A percentile compares a stretch with the other conserved stretches of the same genome.
These are phyloP conservation scores for Enteromius anoplus DNA, from an alignment of 2,797 vertebrate genomes.

Conservation along the genomic window DNA sequence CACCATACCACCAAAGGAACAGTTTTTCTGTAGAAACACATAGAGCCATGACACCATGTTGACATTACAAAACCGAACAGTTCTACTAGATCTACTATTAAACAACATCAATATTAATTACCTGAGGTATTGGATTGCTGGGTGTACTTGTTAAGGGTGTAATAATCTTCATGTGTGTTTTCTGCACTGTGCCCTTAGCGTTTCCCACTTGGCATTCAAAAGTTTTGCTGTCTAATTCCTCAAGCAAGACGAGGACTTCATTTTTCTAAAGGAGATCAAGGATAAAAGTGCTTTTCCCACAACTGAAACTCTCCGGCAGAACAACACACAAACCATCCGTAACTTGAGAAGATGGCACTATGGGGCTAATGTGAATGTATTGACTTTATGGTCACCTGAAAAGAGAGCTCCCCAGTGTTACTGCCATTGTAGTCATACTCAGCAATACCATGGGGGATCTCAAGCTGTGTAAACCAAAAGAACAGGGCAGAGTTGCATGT, in stretches of 20 bases:
- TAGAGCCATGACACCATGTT: not conserved
- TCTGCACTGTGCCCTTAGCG: conserved; percentile 72
- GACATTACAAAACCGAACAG: not conserved
- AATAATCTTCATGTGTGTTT: conserved; percentile 82
- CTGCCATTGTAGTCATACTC: conserved; percentile 76
- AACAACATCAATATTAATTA: conserved; percentile 50
- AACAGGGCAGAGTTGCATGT: conserved; percentile 38
- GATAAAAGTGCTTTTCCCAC: conserved; percentile 21
- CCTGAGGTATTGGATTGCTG: conserved; percentile 58
- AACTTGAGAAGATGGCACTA: not conserved
- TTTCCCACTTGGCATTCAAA: conserved; percentile 83
- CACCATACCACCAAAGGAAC: conserved; percentile 25
- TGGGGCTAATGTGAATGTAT: not conserved
- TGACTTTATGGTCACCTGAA: conserved; percentile 79
- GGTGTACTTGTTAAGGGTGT: conserved; percentile 69
- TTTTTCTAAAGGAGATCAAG: conserved; percentile 72
- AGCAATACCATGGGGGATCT: conserved; percentile 83
- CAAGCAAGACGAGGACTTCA: conserved; percentile 80
- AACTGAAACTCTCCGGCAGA: not conserved
- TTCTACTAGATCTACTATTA: not conserved
- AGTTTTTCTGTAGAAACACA: conserved; percentile 58
- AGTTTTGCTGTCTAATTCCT: conserved; percentile 75
- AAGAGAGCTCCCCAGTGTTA: conserved; percentile 78
- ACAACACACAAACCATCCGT: not conserved
- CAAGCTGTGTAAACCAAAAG: conserved; percentile 75